A percentile compares a stretch with the other conserved stretches of the same genome.
Conservation (phyloP, 2,888 invertebrate species). For the Lobophora halterata region DNA sequence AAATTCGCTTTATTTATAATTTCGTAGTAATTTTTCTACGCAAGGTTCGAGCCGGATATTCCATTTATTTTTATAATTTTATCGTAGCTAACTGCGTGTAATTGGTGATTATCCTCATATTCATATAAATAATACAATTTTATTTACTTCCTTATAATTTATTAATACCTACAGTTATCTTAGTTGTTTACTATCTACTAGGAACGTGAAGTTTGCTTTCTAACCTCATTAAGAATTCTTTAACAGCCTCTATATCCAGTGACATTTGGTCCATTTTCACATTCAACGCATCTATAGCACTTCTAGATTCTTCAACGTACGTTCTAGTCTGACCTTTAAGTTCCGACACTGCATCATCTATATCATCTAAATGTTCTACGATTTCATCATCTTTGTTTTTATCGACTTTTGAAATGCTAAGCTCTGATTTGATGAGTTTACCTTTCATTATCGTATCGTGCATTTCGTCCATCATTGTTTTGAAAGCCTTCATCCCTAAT, state of each 20-base stretch:
- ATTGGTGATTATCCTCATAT: no score
- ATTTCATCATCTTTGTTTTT: conserved; percentile 48
- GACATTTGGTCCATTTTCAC: conserved; percentile 65
- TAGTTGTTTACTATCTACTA: no score
- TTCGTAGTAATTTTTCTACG: no score
- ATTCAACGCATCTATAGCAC: conserved; percentile 52
- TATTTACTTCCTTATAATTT: no score
- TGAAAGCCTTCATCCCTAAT: conserved; percentile 51
- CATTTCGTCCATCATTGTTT: conserved; percentile 58
- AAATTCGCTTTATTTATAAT: no score
- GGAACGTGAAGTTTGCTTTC: conserved; percentile 60
- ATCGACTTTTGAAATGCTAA: conserved; percentile 24
- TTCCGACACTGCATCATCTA: conserved; percentile 53
- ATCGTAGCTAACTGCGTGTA: no score
- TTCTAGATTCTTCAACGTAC: conserved; percentile 47
- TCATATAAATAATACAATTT: no score
- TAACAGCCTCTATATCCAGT: conserved; percentile 58
- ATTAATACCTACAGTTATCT: no score
- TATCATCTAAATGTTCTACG: conserved; percentile 49
- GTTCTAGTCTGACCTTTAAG: conserved; percentile 51
- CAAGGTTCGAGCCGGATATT: no score
- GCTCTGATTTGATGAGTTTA: conserved; percentile 25
- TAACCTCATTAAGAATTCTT: conserved; percentile 54
- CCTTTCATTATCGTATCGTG: conserved; percentile 54
- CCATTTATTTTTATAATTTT: no score